phyloP scores from a whole-genome alignment of 2,113 vertebrate genomes.

The Pristiophorus japonicus region DNA sequence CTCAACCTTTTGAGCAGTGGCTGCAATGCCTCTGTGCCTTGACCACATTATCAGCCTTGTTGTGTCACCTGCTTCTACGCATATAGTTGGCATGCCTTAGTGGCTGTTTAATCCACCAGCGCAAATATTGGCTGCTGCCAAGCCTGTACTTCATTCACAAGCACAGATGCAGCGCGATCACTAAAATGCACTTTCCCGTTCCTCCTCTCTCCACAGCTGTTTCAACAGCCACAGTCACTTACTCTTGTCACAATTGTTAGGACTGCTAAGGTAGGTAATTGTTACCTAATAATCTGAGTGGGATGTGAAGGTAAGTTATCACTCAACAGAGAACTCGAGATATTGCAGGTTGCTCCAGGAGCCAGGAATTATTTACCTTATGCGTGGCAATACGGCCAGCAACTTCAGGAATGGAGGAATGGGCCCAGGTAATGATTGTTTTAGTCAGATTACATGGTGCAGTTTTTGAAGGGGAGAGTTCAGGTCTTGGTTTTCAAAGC shows the following conservation, averaged over 20 bases:
- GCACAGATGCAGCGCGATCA: neutral
- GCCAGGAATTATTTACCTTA: neutral
- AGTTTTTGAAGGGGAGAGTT: too few relatives aligned
- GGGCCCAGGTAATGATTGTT: too few relatives aligned
- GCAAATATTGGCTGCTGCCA: neutral
- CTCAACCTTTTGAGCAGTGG: neutral
- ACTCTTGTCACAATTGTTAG: neutral
- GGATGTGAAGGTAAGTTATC: neutral
- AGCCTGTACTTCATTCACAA: neutral
- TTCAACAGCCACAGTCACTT: neutral
- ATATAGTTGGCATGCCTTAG: neutral
- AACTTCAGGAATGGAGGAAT: too few relatives aligned
- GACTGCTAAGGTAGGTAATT: neutral
- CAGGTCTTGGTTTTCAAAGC: too few relatives aligned
- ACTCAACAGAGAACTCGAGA: neutral
- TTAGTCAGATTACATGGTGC: too few relatives aligned
- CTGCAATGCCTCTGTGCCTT: neutral
- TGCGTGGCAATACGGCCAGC: neutral
- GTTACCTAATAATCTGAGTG: neutral
- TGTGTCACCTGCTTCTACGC: neutral
- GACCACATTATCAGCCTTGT: neutral
- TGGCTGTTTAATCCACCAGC: neutral
- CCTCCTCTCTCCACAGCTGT: neutral
- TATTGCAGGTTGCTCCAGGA: neutral
- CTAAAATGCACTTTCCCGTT: neutral